These are phyloP conservation scores for Poeciliopsis turrubarensis DNA, from an alignment of 2,113 vertebrate genomes.

Conservation along the genomic window DNA sequence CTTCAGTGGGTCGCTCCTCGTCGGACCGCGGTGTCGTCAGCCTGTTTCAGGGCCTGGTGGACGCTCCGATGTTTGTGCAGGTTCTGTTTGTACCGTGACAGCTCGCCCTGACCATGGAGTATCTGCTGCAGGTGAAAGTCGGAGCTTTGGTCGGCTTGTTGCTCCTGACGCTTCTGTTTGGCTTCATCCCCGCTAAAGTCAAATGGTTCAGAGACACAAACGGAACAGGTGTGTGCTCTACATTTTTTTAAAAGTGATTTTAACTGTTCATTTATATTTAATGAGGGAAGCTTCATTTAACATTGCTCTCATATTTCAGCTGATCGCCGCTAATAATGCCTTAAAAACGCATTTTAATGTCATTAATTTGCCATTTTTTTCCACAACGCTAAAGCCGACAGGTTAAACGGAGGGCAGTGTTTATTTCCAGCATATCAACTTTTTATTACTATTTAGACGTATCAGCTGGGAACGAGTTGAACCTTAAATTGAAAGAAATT, in stretches of 20 bases:
- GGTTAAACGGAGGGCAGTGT: neutral
- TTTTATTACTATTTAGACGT: rapidly evolving
- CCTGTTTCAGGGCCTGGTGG: too few species aligned
- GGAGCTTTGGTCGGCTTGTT: slow-evolving; percentile 78
- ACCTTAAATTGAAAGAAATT: neutral
- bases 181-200: slow-evolving; percentile 80
- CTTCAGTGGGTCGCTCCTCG: neutral
- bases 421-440: rapidly evolving
- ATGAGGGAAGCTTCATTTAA: neutral
- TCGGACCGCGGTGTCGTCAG: neutral
- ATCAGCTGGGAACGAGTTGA: rapidly evolving
- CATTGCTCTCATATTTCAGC: neutral
- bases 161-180: slow-evolving; percentile 78
- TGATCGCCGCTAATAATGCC: rapidly evolving
- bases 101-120: slow-evolving; percentile 65
- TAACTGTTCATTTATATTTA: neutral
- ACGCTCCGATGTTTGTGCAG: neutral
- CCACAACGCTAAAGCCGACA: slow-evolving; percentile 2
- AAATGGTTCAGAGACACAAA: slow-evolving; percentile 75
- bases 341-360: neutral
- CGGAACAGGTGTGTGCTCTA: slow-evolving; percentile 71
- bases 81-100: neutral
- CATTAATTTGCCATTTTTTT: neutral
- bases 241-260: too few species aligned
- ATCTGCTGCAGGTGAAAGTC: slow-evolving; percentile 79